Evolutionary conservation across 1,140 invertebrate species (phyloP), one percentile per base, ranked within the genome.

Genomic region (Babylonia areolata): DNA sequence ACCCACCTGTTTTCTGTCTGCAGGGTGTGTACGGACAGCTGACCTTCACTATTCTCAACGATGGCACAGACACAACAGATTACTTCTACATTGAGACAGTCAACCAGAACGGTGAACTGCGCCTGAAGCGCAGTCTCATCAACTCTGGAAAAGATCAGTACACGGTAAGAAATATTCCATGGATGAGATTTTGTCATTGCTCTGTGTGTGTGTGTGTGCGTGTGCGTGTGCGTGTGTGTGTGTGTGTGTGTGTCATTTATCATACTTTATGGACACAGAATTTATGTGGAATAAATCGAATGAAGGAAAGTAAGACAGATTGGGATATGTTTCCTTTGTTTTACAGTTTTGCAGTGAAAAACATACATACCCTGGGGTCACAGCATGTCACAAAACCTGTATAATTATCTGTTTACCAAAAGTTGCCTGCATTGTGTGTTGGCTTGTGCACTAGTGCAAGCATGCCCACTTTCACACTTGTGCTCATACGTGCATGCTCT

Each of bases 11-110:
- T 51, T 51, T 64, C 28, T 64, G 17, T 79, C 12, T 42, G 31
- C 78, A 79, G 78, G 31, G 78, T 23, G 2, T 40, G 6, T 78
- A 79, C 90, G 90, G 84, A 88, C 89, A 88, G 5, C 42, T 64
- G 80, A 37, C 23, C 5, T 85, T n/a, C 54, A 69, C 15, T 23
- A 79, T 69, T 20, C 58, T 77, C 40, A 42, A 75, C 69, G 71
- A 33, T 58, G 23, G 5, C 11, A 40, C 35, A 37, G 84, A 33
- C 28, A n/a, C 73, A 54, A 20, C n/a, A 20, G n/a, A 23, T 6
- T 51, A 78, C 40, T 58, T 58, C 23, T 3, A 35, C 33, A 54
- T 79, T 31, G 39, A 11, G 12, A 54, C 77, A 5, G 33, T 28
- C 75, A 42, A 6, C 42, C 58, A 64, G 28, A n/a, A n/a, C 58